Evolutionary conservation across 2,888 invertebrate species (phyloP).

Genomic region (Luperina nickerlii): DNA sequence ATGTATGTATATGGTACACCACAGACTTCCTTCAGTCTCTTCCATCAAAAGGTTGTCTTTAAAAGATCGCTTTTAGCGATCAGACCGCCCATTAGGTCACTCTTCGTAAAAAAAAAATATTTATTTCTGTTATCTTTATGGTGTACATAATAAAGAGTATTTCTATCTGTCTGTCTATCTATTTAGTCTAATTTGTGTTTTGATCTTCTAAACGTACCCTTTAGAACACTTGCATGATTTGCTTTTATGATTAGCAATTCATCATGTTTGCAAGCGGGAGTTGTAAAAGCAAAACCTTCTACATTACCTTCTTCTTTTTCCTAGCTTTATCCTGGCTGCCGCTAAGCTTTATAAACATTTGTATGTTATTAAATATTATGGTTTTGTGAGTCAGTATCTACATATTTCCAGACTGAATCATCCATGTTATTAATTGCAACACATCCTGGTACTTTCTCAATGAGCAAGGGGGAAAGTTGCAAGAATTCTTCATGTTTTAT

Average conservation of each 20-base stretch:
- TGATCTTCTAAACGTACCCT: not conserved
- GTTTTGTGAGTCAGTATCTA: constrained; percentile 14
- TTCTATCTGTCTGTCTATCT: not conserved
- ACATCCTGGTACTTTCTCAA: constrained; percentile 29
- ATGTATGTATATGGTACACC: not conserved
- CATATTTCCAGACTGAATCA: constrained; percentile 41
- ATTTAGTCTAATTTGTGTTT: not conserved
- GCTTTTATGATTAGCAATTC: not conserved
- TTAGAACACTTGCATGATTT: not conserved
- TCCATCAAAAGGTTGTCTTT: not conserved
- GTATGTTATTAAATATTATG: constrained; percentile 35
- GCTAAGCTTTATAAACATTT: constrained; percentile 32
- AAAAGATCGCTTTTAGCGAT: not conserved
- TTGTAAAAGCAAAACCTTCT: not conserved
- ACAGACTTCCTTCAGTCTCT: not conserved
- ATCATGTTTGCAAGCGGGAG: not conserved
- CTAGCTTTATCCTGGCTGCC: not conserved
- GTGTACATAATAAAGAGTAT: too few relatives aligned
- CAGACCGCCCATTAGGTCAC: not conserved
- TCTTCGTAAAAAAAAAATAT: not conserved
- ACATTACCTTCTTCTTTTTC: constrained; percentile 14
- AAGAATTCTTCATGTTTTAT: not conserved
- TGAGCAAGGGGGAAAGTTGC: constrained; percentile 8
- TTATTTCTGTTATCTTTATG: not conserved
- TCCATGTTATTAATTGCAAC: constrained; percentile 50